Evolutionary conservation across 1,140 invertebrate species (phyloP).

Genomic region (Ditylenchus dipsaci): DNA sequence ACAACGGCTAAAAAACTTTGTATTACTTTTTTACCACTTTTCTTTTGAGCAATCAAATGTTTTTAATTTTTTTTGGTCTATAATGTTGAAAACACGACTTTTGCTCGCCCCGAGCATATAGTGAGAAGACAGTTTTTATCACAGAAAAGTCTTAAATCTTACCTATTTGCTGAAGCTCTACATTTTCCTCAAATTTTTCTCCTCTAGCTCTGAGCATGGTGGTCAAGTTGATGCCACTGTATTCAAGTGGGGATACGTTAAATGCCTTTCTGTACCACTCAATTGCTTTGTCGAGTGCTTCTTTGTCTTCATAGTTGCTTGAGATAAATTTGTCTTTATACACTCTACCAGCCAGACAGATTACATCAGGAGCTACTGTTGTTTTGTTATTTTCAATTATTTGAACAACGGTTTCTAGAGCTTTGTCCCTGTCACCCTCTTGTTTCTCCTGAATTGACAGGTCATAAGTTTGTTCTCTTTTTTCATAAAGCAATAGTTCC

Average conservation of each 20-base stretch:
- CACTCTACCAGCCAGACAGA: constrained; percentile 95
- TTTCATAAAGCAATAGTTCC: neutral
- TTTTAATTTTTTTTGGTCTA: too few relatives aligned
- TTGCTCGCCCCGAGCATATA: too few relatives aligned
- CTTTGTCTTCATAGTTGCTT: constrained; percentile 80
- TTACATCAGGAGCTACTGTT: constrained; percentile 85
- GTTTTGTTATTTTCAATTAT: constrained; percentile 87
- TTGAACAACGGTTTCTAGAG: constrained; percentile 81
- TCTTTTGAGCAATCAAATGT: too few relatives aligned
- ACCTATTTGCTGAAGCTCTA: constrained; percentile 81
- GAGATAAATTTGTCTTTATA: constrained; percentile 99
- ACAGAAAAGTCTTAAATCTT: constrained; percentile 43
- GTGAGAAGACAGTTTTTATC: too few relatives aligned
- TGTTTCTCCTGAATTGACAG: constrained; percentile 70
- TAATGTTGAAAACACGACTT: too few relatives aligned
- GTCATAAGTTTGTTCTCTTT: too few relatives aligned
- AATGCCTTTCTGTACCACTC: constrained; percentile 98
- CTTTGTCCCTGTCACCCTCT: constrained; percentile 88
- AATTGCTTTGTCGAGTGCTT: constrained; percentile 84
- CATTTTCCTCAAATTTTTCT: constrained; percentile 84
- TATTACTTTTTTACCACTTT: constrained; percentile 13
- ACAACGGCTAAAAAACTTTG: constrained; percentile 74
- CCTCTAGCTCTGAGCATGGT: constrained; percentile 95
- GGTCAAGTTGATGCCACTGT: constrained; percentile 96
- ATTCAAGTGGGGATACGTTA: constrained; percentile 94